Base-by-base conservation (phyloP, 2,888 invertebrate species). In the Alitta virens region DNA sequence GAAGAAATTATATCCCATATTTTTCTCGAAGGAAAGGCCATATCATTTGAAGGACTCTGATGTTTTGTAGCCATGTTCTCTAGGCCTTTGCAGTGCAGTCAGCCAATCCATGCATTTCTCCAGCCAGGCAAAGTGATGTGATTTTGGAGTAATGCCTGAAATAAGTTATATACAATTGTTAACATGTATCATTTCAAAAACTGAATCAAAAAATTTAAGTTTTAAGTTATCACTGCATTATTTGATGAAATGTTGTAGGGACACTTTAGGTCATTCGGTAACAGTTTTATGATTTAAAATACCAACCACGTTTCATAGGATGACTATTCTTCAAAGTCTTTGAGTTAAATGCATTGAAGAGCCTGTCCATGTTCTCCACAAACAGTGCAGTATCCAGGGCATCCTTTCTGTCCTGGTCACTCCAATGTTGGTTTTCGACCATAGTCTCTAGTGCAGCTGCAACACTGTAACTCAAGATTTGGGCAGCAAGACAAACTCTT, bases 311-410 rank as follows among this genome's bases (percentile, higher is more conserved):
- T 25, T 25, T 25, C 16, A 23, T 16, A 7, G 9, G 9, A 7
- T 14, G 18, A 9, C 53, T 53, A 9, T 14, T 9, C 16, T 53
- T 53, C 25, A 25, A n/a, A 9, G 5, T 23, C 53, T 23, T 25
- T 16, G 23, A 23, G 33, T 62, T 62, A 38, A 63, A 63, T 2
- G 18, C 21, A 43, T 63, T 63, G 49, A 63, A 63, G 2, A 63
- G 59, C 21, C 27, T 2, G 54, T 60, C 63, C 23, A 59, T 25
- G 9, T 16, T 38, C 18, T 59, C 60, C 3, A 60, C 9, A 42
- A 63, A 63, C 25, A 16, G 18, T 5, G 63, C 60, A 1, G 63
- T 63, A 46, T 38, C 27, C 3, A 25, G 14, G 14, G 56, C 60
- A 24, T 60, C 50, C 3, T 5, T 27, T 38, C 55, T 38, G 21